Evolutionary conservation across 2,888 invertebrate species (phyloP), one percentile per base, ranked within the genome.

Genomic region (Anaspis maculata): DNA sequence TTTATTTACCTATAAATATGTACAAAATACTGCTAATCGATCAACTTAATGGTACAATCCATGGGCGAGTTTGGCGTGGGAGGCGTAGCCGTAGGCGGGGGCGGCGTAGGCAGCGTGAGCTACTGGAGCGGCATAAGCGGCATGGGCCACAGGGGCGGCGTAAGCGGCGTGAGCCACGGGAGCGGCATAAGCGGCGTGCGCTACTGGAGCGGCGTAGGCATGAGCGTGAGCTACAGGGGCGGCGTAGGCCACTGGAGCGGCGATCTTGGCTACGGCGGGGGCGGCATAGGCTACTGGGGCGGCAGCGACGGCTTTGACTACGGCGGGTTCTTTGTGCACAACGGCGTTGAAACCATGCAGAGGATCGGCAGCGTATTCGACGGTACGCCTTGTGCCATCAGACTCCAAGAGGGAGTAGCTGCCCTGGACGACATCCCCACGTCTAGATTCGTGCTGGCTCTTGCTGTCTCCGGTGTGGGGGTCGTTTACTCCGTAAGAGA

Each of bases 361-460:
- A 38, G 70, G 67, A 49, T 70, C 71, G n/a, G 73, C 71, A 27
- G 68, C 60, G 54, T 76, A 76, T 44, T 78, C 77, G 0, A 78
- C 77, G 15, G 72, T 76, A 44, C 77, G 73, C 56, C 71, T 72
- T 33, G 72, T 74, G 48, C 77, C 77, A 53, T 78, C 77, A 14
- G 77, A 71, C 46, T 73, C 73, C 13, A 66, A 56, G 28, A 73
- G 61, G 21, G 72, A 69, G 64, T 73, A 73, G 50, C 70, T 74
- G 59, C 65, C 76, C 56, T 73, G 72, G 25, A 78, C 78, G 46
- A 70, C 70, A 62, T 76, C 76, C n/a, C 78, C 78, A 42, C 68
- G 65, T 39, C 78, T 74, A 37, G 72, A 72, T 66, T 78, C 78
- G 44, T 73, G 73, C 62, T 78, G 78, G 16, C 62, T 66, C 57